Conservation (phyloP, 1,140 invertebrate species). For the Melipona quadrifasciata region DNA sequence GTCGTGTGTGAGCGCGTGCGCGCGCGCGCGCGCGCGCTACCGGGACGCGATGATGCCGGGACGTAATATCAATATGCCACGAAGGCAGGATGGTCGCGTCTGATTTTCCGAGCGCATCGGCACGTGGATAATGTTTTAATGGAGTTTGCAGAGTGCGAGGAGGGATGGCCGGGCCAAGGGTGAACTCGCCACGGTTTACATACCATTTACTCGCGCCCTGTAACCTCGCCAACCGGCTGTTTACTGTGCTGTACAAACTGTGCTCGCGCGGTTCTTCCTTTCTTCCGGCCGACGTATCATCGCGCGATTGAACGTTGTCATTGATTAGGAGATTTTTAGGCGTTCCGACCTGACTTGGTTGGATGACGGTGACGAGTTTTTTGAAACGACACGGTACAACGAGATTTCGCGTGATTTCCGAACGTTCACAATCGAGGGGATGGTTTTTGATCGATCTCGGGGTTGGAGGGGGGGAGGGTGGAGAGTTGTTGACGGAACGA, state of each 20-base stretch:
- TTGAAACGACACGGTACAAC: background rate
- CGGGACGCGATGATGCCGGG: slow-evolving; percentile 47
- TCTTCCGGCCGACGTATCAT: background rate
- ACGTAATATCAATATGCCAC: slow-evolving; percentile 70
- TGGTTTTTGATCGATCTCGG: background rate
- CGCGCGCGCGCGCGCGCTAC: background rate
- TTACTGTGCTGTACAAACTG: slow-evolving; percentile 76
- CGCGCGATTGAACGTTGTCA: slow-evolving; percentile 8
- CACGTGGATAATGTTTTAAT: slow-evolving; percentile 83
- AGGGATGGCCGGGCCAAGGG: slow-evolving; percentile 71
- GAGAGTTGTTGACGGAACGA: background rate
- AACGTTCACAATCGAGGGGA: background rate
- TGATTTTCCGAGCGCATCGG: slow-evolving; percentile 82
- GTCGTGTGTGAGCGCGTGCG: background rate
- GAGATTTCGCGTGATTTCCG: background rate
- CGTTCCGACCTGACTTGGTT: background rate
- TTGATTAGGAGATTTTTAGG: background rate
- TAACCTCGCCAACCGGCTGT: slow-evolving; percentile 71
- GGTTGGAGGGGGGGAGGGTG: too few relatives aligned
- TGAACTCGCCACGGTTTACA: slow-evolving; percentile 79
- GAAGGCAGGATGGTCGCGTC: slow-evolving; percentile 73
- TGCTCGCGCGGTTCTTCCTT: slow-evolving; percentile 33
- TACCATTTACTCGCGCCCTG: slow-evolving; percentile 82
- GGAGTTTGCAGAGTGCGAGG: slow-evolving; percentile 80
- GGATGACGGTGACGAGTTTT: background rate